Evolutionary conservation across 2,888 invertebrate species (phyloP), one percentile per base, ranked within the genome.

Genomic region (Athetis lepigone): DNA sequence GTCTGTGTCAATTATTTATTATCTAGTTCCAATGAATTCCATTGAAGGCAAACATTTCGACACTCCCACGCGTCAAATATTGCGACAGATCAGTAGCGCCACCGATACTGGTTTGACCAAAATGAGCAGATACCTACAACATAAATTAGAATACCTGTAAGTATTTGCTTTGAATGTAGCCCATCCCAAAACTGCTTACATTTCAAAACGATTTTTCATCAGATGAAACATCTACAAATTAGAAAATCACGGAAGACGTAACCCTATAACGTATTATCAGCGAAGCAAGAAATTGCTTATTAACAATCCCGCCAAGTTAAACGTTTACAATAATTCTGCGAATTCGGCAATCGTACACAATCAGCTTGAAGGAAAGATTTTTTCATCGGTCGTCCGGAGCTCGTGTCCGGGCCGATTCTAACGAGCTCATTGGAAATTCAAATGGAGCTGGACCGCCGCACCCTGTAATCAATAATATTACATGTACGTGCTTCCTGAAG

Each of bases 401-500:
- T 84, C 85, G 85, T 86, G 88, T 88, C 82, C 89, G 82, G 85
- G 84, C 87, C 85, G 87, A 87, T 88, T 92, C 89, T 94, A 94
- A 94, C 94, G 92, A 93, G 92, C 94, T 94, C 93, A 94, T 94
- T 94, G 92, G 93, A 91, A 94, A 93, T 95, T 95, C 94, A 94
- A 94, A 94, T 94, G 80, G 88, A 84, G 85, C 87, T 88, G 89
- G 90, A 89, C 91, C 88, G 87, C 87, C 90, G 90, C 90, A 88
- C 92, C 89, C 92, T 82, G 91, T 92, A 92, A 95, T 95, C 94
- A 94, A 95, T 94, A 94, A 94, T 93, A 94, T 93, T 93, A 94
- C 91, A 92, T 90, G 93, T 92, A 94, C 92, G 92, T 92, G 93
- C 88, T 90, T 92, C 89, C 92, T 90, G 88, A 89, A 92, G 88